Evolutionary conservation across 2,113 vertebrate species (phyloP), one percentile per base, ranked within the genome.

Genomic region (Camelus dromedarius): DNA sequence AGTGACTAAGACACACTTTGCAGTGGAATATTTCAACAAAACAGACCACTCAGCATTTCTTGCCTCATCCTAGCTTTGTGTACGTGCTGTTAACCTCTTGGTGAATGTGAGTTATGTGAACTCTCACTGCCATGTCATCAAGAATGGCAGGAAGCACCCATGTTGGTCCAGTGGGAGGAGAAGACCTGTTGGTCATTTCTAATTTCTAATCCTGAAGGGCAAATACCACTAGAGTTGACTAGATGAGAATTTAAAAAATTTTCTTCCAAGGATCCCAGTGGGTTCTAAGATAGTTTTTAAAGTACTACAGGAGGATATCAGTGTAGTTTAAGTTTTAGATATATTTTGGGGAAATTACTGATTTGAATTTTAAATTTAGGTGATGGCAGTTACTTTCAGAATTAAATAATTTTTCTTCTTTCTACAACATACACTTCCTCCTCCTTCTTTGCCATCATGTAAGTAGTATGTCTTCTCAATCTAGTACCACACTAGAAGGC

Each of bases 211-310:
- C 52, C 19, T n/a, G 50, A 81, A 22, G 8, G 50, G 32, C 16
- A 88, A 20, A n/a, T 69, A 64, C 11, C 15, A 6, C 69, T 83
- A 82, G 8, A 75, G 26, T 80, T 80, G 60, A 70, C 7, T 52
- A 38, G 22, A 83, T 66, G 81, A 86, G 20, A 60, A 13, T 46
- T 93, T 94, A 54, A 1, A 35, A 32, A 84, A 28, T 42, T 69
- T 80, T 77, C 94, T 93, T 54, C 64, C 30, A 67, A 62, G 16
- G 48, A 32, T 75, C 50, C 38, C 62, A 93, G 13, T 46, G 6
- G 22, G 80, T 96, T 88, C 32, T 64, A 64, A 76, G 82, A 28
- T 26, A 12, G 16, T 84, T 89, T 95, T 91, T 35, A 76, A 73
- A 46, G 9, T 11, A 81, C 48, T 38, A n/a, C 38, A 76, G 26